Percentiles rank a stretch among this genome's conserved stretches.
Evolutionary conservation across 2,797 vertebrate genomes (phyloP).

Genomic region (Brotula barbata): DNA sequence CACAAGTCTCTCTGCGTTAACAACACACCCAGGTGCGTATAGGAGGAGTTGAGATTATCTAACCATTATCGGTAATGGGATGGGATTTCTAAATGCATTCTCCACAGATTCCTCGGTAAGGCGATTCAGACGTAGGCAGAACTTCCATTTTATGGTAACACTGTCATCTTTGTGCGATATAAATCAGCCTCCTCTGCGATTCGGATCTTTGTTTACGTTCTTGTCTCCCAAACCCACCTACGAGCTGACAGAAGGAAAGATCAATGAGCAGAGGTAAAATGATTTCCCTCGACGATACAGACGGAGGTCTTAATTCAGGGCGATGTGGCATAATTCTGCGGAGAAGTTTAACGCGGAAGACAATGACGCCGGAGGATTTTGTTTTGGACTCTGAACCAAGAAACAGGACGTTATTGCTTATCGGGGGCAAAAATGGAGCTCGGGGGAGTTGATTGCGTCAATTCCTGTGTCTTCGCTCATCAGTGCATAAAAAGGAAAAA

Average conservation of each 20-base stretch:
- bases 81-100: too few relatives aligned
- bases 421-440: slow-evolving; percentile 30
- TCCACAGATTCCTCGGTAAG: too few relatives aligned
- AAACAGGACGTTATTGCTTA: slow-evolving; percentile 4
- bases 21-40: too few relatives aligned
- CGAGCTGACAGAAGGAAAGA: neutral
- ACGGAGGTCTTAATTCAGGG: neutral
- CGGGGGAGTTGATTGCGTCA: slow-evolving; percentile 30
- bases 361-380: neutral
- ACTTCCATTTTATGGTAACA: neutral
- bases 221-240: neutral
- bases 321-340: neutral
- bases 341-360: neutral
- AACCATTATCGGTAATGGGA: too few relatives aligned
- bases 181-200: neutral
- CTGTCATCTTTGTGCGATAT: neutral
- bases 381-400: too few relatives aligned
- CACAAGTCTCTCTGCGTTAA: too few relatives aligned
- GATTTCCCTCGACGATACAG: neutral
- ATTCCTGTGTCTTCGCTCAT: slow-evolving; percentile 49
- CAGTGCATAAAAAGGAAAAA: slow-evolving; percentile 50
- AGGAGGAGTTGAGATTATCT: too few relatives aligned
- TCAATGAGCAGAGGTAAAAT: neutral
- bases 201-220: neutral
- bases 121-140: neutral